These are phyloP conservation scores for Regulus satrapa DNA, from an alignment of 2,113 vertebrate genomes.

Conservation along the genomic window DNA sequence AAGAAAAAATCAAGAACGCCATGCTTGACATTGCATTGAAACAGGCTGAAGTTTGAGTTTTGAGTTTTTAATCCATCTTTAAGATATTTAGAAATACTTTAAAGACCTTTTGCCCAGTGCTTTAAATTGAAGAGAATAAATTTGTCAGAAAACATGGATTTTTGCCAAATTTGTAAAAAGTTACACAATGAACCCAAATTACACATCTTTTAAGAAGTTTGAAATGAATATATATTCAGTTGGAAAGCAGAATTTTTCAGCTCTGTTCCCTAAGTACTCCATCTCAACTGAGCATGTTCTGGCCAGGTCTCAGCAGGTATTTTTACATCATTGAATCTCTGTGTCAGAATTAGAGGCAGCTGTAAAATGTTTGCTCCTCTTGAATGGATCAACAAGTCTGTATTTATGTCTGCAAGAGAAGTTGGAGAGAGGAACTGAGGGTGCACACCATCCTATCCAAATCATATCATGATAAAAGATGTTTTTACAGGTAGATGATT, in stretches of 20 bases:
- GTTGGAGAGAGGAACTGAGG: neutral
- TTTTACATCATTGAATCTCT: neutral
- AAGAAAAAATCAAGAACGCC: neutral
- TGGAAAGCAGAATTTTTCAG: neutral
- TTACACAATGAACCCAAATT: neutral
- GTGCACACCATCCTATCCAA: neutral
- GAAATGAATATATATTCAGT: neutral
- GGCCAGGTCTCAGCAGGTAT: neutral
- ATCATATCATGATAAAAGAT: neutral
- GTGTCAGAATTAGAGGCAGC: neutral
- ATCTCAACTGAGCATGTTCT: neutral
- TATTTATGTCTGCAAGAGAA: neutral
- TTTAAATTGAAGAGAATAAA: neutral
- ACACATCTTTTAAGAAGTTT: neutral
- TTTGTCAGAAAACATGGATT: neutral
- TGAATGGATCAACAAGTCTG: fast-evolving
- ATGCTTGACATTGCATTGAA: neutral
- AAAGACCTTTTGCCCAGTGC: neutral
- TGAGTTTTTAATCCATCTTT: neutral
- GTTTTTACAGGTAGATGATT: neutral
- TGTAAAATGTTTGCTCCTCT: neutral
- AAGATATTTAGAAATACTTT: neutral
- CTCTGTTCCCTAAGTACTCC: neutral
- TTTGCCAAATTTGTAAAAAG: neutral
- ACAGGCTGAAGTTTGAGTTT: neutral